Base-by-base conservation (phyloP, 2,888 invertebrate genomes). In the Tipula lateralis region DNA sequence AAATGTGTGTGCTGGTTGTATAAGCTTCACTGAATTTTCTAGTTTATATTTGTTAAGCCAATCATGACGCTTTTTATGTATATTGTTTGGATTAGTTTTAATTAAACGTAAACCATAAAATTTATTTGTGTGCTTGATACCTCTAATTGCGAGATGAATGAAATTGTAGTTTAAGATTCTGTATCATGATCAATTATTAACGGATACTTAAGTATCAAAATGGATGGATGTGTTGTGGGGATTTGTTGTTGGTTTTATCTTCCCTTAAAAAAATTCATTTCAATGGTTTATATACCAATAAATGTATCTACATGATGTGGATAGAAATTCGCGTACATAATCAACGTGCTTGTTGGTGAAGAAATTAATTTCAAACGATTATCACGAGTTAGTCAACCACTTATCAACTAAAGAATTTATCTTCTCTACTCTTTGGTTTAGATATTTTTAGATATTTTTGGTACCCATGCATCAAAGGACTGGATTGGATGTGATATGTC, bases 21-120 rank as follows among this genome's bases (percentile, higher is more conserved):
- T 66, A 66, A 66, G 66, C 66, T 66, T 66, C 66, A 66, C 24
- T 66, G 66, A 66, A 66, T 66, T 66, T 66, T 66, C n/a, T 66
- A 66, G 66, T 66, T 66, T 66, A 66, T 66, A 24, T 66, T 66
- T 66, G 66, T 66, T 66, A 66, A 66, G 66, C 66, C 66, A 66
- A 66, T 66, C 66, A 66, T 66, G 66, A 66, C 66, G 66, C 66
- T 66, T 24, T 66, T 24, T 24, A 66, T 66, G 66, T 66, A 24
- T 7, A 9, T 66, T 66, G 66, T 66, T 66, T 66, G 24, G 66
- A 66, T 66, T 66, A 66, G 66, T 66, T 66, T 66, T 66, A 66
- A 66, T 24, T 66, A 24, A n/a, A 19, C 66, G 24, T 24, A 66
- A 66, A 66, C 66, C 66, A 66, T 66, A 66, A 66, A 66, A 66